These are phyloP conservation scores for Meganola albula DNA, from an alignment of 2,888 invertebrate species.

Conservation along the genomic window DNA sequence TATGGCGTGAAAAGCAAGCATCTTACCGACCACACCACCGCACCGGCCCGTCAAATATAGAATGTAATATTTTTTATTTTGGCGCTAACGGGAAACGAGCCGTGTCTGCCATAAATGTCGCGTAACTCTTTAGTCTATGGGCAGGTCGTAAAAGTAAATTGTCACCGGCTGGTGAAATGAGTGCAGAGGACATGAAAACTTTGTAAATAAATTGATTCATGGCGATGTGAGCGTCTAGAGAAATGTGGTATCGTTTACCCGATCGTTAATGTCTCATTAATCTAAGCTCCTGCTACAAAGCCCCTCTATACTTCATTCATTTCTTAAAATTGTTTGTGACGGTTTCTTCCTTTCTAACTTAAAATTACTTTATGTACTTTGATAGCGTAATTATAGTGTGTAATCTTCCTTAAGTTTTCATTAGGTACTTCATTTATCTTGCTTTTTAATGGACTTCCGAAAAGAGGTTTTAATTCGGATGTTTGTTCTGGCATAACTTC, in stretches of 20 bases:
- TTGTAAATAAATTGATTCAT: constrained; percentile 65
- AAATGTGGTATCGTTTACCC: constrained; percentile 58
- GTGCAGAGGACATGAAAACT: constrained; percentile 42
- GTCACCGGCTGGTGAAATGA: constrained; percentile 70
- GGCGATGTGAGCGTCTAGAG: constrained; percentile 39
- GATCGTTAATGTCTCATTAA: constrained; percentile 42
- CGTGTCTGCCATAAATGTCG: constrained; percentile 72
- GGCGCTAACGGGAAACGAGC: constrained; percentile 58
- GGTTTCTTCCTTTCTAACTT: neutral
- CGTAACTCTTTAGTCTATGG: constrained; percentile 73
- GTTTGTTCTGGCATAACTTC: too few species aligned
- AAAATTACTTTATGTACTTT: too few species aligned
- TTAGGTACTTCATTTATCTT: too few species aligned
- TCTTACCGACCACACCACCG: too few species aligned
- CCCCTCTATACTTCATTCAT: too few species aligned
- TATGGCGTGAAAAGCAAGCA: too few species aligned
- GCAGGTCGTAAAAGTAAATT: constrained; percentile 72
- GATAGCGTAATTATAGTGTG: too few species aligned
- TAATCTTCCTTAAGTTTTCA: too few species aligned
- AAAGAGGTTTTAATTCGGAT: too few species aligned
- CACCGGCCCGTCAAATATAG: too few species aligned
- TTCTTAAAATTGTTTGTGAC: neutral
- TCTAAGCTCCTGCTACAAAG: constrained; percentile 4
- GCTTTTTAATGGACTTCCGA: too few species aligned
- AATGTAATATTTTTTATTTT: constrained; percentile 36